Conservation (phyloP, 2,888 invertebrate species). For the Deilephila porcellus region DNA sequence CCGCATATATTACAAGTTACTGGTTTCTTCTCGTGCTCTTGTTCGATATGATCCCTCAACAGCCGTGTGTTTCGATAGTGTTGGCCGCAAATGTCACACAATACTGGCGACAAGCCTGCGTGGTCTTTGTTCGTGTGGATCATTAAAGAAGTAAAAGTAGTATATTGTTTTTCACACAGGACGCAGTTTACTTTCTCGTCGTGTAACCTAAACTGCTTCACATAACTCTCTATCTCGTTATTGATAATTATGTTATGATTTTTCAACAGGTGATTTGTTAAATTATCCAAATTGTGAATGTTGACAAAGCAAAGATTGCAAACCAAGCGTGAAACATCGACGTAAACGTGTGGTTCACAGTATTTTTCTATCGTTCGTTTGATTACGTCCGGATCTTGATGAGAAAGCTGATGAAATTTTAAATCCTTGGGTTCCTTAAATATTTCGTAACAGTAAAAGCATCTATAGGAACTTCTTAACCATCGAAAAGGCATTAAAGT, state of each 20-base stretch:
- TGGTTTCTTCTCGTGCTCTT: slow-evolving; percentile 60
- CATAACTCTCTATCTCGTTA: slow-evolving; percentile 32
- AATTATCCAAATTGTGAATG: slow-evolving; percentile 37
- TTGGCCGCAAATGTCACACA: slow-evolving; percentile 54
- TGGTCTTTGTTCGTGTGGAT: slow-evolving; percentile 52
- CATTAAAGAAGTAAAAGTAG: slow-evolving; percentile 48
- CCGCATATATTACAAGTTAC: slow-evolving; percentile 36
- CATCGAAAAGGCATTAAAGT: slow-evolving; percentile 55
- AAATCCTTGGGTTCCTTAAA: slow-evolving; percentile 47
- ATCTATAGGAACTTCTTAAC: slow-evolving; percentile 50
- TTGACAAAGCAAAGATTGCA: slow-evolving; percentile 44
- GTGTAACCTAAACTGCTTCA: slow-evolving; percentile 37
- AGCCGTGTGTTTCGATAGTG: slow-evolving; percentile 46
- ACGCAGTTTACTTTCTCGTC: slow-evolving; percentile 48
- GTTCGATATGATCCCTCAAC: slow-evolving; percentile 34
- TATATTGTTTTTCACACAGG: slow-evolving; percentile 45
- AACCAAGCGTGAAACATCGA: slow-evolving; percentile 46
- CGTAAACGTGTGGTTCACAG: slow-evolving; percentile 46
- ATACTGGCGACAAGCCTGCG: slow-evolving; percentile 41
- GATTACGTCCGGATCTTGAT: slow-evolving; percentile 41
- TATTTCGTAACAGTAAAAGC: slow-evolving; percentile 56
- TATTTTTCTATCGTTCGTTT: slow-evolving; percentile 42
- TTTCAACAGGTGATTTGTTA: slow-evolving; percentile 45
- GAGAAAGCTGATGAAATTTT: slow-evolving; percentile 43
- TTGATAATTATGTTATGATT: slow-evolving; percentile 43